phyloP scores from a whole-genome alignment of 2,113 vertebrate species.

The Nannobrachium achirus region DNA sequence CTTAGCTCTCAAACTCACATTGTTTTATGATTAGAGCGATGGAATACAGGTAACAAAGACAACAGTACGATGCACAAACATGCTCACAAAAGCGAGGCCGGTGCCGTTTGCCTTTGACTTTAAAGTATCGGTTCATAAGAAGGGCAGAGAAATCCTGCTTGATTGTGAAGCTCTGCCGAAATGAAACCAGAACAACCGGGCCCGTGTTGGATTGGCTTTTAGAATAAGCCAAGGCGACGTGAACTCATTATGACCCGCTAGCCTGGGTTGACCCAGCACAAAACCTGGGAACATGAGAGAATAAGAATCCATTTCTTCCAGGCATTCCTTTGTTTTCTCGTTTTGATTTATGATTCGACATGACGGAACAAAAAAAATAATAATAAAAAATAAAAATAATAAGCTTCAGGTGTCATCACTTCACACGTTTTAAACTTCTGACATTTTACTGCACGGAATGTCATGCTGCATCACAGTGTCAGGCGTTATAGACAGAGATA shows the following conservation, averaged over 20 bases:
- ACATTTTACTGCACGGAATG: neutral
- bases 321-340: conserved; percentile 28
- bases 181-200: neutral
- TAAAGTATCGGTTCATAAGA: no score
- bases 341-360: conserved; percentile 28
- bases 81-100: no score
- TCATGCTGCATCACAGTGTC: neutral
- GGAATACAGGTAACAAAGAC: no score
- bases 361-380: conserved; percentile 8
- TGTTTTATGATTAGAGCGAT: no score
- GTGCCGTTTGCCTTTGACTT: no score
- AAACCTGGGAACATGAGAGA: conserved; percentile 35
- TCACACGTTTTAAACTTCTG: neutral
- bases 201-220: neutral
- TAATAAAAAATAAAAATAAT: neutral
- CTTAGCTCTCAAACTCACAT: neutral
- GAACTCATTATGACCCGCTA: conserved; percentile 31
- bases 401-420: neutral
- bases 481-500: no score
- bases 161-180: neutral
- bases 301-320: conserved; percentile 25
- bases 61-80: no score
- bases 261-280: conserved; percentile 29
- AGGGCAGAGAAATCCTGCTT: neutral
- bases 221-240: conserved; percentile 23